Evolutionary conservation across 2,888 invertebrate genomes (phyloP).

Genomic region (Acleris holmiana): DNA sequence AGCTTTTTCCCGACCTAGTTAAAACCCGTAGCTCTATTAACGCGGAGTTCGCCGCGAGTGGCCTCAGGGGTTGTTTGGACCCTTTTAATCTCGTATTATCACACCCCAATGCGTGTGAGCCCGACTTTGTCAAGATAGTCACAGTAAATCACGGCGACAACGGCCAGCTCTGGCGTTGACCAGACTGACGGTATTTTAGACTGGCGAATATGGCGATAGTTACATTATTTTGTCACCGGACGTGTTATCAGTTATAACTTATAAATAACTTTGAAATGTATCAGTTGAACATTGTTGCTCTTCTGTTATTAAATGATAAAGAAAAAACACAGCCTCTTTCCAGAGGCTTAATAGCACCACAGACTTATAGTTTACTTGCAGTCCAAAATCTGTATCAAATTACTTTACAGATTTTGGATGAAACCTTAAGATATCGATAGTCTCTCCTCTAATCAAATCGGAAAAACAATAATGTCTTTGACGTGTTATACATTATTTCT

Average conservation of each 20-base stretch:
- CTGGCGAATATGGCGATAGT: background rate
- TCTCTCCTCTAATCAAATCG: too few relatives aligned
- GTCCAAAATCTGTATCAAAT: too few relatives aligned
- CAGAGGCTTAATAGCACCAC: too few relatives aligned
- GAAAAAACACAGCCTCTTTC: too few relatives aligned
- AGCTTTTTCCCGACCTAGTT: conserved; percentile 21
- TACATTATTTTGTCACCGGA: too few relatives aligned
- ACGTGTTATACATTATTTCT: too few relatives aligned
- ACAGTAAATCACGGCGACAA: conserved; percentile 21
- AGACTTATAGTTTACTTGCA: too few relatives aligned
- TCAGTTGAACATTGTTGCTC: too few relatives aligned
- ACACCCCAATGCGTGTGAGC: conserved; percentile 33
- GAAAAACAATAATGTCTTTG: too few relatives aligned
- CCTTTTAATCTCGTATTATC: conserved; percentile 39
- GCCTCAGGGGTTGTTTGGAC: conserved; percentile 23
- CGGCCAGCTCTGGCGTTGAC: background rate
- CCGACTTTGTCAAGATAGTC: conserved; percentile 23
- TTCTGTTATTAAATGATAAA: too few relatives aligned
- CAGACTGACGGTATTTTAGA: background rate
- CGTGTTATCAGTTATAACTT: conserved; percentile 11
- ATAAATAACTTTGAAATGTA: conserved; percentile 19
- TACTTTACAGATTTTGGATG: too few relatives aligned
- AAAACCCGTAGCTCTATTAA: conserved; percentile 26
- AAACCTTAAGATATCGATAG: too few relatives aligned
- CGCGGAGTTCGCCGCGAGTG: conserved; percentile 19